Evolutionary conservation across 2,888 invertebrate genomes (phyloP).

Genomic region (Graphium colonna): DNA sequence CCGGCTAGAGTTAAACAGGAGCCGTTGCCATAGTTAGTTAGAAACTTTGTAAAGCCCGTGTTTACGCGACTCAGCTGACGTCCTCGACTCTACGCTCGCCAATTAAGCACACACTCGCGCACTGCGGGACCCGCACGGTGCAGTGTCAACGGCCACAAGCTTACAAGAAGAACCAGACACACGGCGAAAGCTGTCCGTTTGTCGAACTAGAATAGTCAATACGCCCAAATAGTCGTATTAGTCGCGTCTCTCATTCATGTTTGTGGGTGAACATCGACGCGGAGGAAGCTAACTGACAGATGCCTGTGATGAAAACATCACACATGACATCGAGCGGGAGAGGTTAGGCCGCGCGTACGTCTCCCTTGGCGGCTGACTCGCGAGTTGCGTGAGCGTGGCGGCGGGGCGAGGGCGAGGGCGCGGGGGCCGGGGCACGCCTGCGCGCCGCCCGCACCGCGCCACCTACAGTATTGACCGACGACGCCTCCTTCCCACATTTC

Average conservation of each 20-base stretch:
- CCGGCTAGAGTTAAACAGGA: conserved; percentile 44
- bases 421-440: conserved; percentile 33
- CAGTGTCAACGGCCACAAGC: conserved; percentile 77
- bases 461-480: conserved; percentile 79
- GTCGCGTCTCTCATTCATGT: conserved; percentile 55
- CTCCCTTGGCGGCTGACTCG: conserved; percentile 74
- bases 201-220: neutral
- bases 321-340: conserved; percentile 62
- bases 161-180: conserved; percentile 70
- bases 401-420: conserved; percentile 46
- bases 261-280: conserved; percentile 36
- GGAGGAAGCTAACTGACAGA: conserved; percentile 51
- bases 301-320: conserved; percentile 74
- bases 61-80: conserved; percentile 77
- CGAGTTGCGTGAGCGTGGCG: conserved; percentile 73
- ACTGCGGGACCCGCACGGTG: conserved; percentile 77
- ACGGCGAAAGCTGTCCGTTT: conserved; percentile 60
- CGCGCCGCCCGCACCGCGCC: conserved; percentile 62
- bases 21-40: conserved; percentile 56
- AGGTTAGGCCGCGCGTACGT: conserved; percentile 66
- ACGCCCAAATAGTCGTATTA: conserved; percentile 33
- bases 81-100: conserved; percentile 60
- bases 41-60: conserved; percentile 50
- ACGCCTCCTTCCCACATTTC: conserved; percentile 77
- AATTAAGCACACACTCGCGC: conserved; percentile 78